Evolutionary conservation across 92 coral and sea anemone species (phyloP).

Genomic region (Porites evermanni): DNA sequence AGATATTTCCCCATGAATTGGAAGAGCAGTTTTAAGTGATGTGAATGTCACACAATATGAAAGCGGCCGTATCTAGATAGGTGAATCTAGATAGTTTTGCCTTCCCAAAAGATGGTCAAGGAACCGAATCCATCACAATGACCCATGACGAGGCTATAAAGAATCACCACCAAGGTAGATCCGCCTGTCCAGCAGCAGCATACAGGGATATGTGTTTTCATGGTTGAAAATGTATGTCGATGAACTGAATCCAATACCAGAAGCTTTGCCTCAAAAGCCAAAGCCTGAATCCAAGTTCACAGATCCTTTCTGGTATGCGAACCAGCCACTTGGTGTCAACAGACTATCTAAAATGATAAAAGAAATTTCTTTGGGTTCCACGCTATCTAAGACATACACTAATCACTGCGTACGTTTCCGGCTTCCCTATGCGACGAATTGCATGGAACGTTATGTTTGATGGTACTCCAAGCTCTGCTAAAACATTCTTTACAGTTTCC

Average conservation of each 20-base stretch:
- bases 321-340: conserved; percentile 43
- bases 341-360: conserved; percentile 36
- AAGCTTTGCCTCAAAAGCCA: conserved; percentile 28
- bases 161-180: conserved; percentile 53
- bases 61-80: too few species aligned
- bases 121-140: conserved; percentile 47
- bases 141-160: conserved; percentile 55
- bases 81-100: too few species aligned
- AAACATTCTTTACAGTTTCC: too few species aligned
- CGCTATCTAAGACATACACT: too few species aligned
- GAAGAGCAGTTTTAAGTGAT: too few species aligned
- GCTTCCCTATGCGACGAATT: too few species aligned
- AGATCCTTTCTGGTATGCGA: conserved; percentile 1
- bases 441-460: too few species aligned
- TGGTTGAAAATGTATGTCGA: conserved; percentile 15
- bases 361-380: too few species aligned
- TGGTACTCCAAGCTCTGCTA: too few species aligned
- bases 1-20: too few species aligned
- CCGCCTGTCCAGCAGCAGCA: conserved; percentile 47
- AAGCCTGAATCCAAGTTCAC: conserved; percentile 9
- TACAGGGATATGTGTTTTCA: conserved; percentile 31
- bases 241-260: conserved; percentile 18
- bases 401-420: too few species aligned
- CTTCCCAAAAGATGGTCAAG: conserved; percentile 39
- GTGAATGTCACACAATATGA: too few species aligned